Conservation (phyloP, 92 coral and sea anemone species). For the Bergia puertoricense region DNA sequence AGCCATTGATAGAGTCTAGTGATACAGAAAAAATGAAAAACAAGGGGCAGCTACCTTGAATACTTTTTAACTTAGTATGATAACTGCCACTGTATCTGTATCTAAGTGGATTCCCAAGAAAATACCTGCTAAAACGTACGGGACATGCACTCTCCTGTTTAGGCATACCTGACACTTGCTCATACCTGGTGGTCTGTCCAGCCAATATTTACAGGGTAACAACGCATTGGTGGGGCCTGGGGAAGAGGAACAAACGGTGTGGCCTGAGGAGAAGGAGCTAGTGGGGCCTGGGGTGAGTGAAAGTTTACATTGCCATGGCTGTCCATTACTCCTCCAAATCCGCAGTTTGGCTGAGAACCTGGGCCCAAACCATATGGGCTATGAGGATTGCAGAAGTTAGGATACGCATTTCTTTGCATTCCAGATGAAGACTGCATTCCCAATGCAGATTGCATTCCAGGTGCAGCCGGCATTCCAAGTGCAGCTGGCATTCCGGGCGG, state of each 20-base stretch:
- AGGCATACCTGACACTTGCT: too few relatives aligned
- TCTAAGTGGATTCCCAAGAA: too few relatives aligned
- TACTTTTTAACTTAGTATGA: too few relatives aligned
- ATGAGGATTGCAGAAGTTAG: background rate
- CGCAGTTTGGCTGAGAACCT: background rate
- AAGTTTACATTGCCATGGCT: background rate
- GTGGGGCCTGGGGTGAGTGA: background rate
- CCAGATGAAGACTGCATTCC: slow-evolving; percentile 5
- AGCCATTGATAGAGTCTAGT: too few relatives aligned
- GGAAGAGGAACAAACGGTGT: background rate
- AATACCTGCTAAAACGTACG: too few relatives aligned
- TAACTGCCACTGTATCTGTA: too few relatives aligned
- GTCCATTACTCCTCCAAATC: background rate
- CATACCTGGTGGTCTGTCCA: slow-evolving; percentile 6
- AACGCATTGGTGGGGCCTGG: background rate
- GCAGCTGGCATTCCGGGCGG: background rate
- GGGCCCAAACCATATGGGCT: background rate
- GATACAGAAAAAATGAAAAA: too few relatives aligned
- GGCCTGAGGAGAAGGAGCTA: background rate
- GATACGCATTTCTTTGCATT: background rate
- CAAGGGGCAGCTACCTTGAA: too few relatives aligned
- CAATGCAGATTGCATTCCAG: background rate
- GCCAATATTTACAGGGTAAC: background rate
- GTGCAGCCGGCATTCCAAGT: background rate
- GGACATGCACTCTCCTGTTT: too few relatives aligned